These are phyloP conservation scores for Dinocampus coccinellae DNA, from an alignment of 2,888 invertebrate genomes.

Conservation along the genomic window DNA sequence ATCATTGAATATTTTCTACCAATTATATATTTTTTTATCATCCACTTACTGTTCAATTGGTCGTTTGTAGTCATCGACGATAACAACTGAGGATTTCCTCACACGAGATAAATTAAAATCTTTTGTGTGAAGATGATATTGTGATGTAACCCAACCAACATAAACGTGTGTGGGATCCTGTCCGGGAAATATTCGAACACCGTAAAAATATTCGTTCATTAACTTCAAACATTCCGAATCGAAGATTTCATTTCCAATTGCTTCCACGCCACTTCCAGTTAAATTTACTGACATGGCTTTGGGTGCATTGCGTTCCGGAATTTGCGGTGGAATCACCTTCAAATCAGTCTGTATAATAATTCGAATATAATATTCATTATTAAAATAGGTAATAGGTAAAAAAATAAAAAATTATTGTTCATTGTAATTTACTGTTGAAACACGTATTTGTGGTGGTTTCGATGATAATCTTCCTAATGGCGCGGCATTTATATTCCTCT, in stretches of 20 bases:
- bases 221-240: conserved; percentile 89
- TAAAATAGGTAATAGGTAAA: no score
- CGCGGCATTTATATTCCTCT: conserved; percentile 55
- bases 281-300: conserved; percentile 80
- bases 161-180: conserved; percentile 96
- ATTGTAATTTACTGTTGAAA: conserved; percentile 62
- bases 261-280: conserved; percentile 80
- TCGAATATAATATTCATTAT: conserved; percentile 48
- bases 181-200: conserved; percentile 89
- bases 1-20: not conserved
- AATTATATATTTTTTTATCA: not conserved
- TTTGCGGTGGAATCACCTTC: conserved; percentile 76
- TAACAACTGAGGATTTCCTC: conserved; percentile 83
- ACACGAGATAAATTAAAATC: conserved; percentile 92
- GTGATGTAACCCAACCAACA: conserved; percentile 99
- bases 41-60: conserved; percentile 81
- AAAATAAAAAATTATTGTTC: not conserved
- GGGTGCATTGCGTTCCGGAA: conserved; percentile 76
- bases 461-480: conserved; percentile 52
- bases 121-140: conserved; percentile 92
- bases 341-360: conserved; percentile 72
- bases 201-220: conserved; percentile 98
- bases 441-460: conserved; percentile 64
- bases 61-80: conserved; percentile 84
- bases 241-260: conserved; percentile 88